Conservation (phyloP, 2,797 vertebrate genomes). For the Bovichtus variegatus region DNA sequence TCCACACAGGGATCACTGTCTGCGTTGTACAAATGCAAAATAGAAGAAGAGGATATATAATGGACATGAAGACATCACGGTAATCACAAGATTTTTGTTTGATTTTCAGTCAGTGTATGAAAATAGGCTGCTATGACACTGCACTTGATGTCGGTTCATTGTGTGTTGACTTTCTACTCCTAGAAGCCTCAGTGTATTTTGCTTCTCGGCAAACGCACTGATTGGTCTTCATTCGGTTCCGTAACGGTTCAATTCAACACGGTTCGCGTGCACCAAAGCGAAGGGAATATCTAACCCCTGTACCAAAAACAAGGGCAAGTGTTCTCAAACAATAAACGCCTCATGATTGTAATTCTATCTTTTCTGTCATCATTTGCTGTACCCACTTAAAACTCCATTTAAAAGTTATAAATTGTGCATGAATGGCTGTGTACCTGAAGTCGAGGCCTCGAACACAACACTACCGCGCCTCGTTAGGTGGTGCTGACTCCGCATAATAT, state of each 20-base stretch:
- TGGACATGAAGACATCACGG: neutral
- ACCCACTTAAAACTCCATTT: neutral
- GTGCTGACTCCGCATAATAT: constrained; percentile 21
- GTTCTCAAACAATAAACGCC: constrained; percentile 68
- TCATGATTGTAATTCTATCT: constrained; percentile 22
- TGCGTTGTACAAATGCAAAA: constrained; percentile 49
- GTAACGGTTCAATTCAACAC: constrained; percentile 36
- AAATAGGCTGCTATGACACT: constrained; percentile 16
- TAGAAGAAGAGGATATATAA: neutral
- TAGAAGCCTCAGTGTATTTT: constrained; percentile 6
- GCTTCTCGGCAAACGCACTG: constrained; percentile 22
- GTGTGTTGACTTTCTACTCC: neutral
- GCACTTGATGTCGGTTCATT: neutral
- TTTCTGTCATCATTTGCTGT: constrained; percentile 43
- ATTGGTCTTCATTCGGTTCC: constrained; percentile 26
- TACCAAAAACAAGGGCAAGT: constrained; percentile 21
- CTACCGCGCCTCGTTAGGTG: constrained; percentile 39
- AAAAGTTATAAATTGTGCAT: neutral
- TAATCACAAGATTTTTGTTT: neutral
- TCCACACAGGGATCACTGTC: constrained; percentile 19
- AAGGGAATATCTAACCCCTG: constrained; percentile 19
- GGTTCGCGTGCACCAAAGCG: constrained; percentile 39
- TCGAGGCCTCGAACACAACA: neutral
- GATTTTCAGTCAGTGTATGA: constrained; percentile 1
- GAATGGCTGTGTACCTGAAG: neutral